phyloP scores from a whole-genome alignment of 2,888 invertebrate genomes.

The Himalopsyche anomala region DNA sequence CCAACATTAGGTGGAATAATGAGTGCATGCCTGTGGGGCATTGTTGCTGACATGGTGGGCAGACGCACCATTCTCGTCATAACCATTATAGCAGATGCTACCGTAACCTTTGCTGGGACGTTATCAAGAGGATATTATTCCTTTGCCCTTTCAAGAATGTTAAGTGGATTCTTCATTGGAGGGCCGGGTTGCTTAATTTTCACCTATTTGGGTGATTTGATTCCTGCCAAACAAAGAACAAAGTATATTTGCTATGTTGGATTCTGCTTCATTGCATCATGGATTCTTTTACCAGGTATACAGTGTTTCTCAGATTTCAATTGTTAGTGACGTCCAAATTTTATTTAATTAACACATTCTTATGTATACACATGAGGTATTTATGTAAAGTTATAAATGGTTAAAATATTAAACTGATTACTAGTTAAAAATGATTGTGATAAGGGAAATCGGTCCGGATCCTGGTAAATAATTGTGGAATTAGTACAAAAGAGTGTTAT shows the following conservation, averaged over 20 bases:
- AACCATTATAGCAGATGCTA: constrained; percentile 74
- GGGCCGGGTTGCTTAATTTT: constrained; percentile 80
- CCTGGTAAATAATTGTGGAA: no score
- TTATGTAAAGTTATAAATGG: no score
- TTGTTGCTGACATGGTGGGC: constrained; percentile 83
- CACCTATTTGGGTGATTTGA: constrained; percentile 82
- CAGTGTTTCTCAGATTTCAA: constrained; percentile 32
- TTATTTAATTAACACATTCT: no score
- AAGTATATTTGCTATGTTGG: constrained; percentile 80
- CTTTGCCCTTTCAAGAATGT: constrained; percentile 75
- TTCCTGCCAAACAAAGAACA: constrained; percentile 77
- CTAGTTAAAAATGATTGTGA: no score
- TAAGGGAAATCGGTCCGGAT: no score
- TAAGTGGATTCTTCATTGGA: constrained; percentile 80
- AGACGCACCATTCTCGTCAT: constrained; percentile 78
- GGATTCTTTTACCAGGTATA: constrained; percentile 79
- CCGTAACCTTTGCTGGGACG: constrained; percentile 76
- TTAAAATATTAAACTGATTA: no score
- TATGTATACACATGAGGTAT: background rate
- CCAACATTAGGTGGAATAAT: constrained; percentile 77
- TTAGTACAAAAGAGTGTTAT: no score
- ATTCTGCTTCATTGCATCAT: constrained; percentile 80
- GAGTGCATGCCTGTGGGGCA: constrained; percentile 86
- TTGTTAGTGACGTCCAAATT: background rate
- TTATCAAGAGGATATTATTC: constrained; percentile 69